phyloP scores from a whole-genome alignment of 2,888 invertebrate species.

The Drosophila sordidula region DNA sequence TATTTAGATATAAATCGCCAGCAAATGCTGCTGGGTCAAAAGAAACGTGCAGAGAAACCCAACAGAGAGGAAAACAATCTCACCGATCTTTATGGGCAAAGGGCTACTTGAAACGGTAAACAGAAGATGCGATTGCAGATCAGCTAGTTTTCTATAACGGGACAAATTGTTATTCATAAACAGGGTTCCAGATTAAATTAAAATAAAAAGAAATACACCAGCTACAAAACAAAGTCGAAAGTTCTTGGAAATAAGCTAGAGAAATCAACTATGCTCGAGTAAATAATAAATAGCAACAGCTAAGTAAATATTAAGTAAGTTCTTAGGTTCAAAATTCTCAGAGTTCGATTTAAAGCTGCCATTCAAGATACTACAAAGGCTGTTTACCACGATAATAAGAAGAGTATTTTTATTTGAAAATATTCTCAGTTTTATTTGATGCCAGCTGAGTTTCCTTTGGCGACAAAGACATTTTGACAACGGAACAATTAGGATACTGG shows the following conservation, averaged over 20 bases:
- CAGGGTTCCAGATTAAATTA: background rate
- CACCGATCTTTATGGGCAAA: conserved; percentile 19
- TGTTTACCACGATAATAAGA: too few species aligned
- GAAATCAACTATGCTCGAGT: background rate
- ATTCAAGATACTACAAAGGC: background rate
- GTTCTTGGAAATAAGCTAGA: background rate
- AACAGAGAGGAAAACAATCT: conserved; percentile 17
- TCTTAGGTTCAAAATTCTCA: background rate
- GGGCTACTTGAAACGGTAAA: background rate
- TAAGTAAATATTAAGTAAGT: conserved; percentile 10
- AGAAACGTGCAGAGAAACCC: conserved; percentile 28
- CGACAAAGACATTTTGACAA: too few species aligned
- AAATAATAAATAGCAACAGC: background rate
- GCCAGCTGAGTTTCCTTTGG: too few species aligned
- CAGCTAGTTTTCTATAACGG: conserved; percentile 1
- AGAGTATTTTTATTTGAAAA: too few species aligned
- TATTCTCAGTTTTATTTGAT: too few species aligned
- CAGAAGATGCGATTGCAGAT: background rate
- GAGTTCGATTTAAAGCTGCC: background rate
- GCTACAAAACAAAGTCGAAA: background rate
- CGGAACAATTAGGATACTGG: too few species aligned
- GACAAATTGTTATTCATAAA: conserved; percentile 4
- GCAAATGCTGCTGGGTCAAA: conserved; percentile 22
- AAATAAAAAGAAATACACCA: background rate
- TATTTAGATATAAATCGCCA: conserved; percentile 36